These are phyloP conservation scores for Lithosia quadra DNA, from an alignment of 2,888 invertebrate genomes.

Conservation along the genomic window DNA sequence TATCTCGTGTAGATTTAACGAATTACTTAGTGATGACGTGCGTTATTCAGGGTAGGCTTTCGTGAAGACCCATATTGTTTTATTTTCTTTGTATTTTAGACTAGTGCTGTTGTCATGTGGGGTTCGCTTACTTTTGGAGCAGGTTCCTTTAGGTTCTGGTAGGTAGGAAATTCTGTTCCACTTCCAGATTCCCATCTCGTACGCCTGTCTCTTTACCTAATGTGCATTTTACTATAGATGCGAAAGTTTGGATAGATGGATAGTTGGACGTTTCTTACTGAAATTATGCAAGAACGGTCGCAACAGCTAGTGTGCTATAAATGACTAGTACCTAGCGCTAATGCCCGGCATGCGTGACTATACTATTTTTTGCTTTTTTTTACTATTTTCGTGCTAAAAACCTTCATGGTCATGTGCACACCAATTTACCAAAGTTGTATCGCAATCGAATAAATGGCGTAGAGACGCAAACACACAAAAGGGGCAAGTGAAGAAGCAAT, in stretches of 20 bases:
- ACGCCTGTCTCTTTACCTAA: no score
- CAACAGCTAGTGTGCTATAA: not conserved
- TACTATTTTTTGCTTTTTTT: not conserved
- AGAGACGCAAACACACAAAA: not conserved
- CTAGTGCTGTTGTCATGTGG: no score
- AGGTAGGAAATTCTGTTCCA: no score
- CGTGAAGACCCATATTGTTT: not conserved
- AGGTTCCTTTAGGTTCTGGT: no score
- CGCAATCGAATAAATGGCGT: not conserved
- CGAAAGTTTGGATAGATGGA: no score
- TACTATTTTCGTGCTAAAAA: not conserved
- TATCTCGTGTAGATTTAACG: constrained; percentile 52
- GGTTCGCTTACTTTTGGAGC: no score
- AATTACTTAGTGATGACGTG: constrained; percentile 62
- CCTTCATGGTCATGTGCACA: not conserved
- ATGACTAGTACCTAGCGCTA: not conserved
- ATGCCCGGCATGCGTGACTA: not conserved
- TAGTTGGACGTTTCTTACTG: no score
- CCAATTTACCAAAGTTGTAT: not conserved
- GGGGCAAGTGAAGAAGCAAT: not conserved
- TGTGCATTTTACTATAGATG: no score
- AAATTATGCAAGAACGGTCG: no score
- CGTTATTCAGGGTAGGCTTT: constrained; percentile 18
- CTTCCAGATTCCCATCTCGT: no score
- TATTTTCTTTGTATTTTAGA: not conserved